Base-by-base conservation (phyloP, 2,888 invertebrate species). In the Ectropis crepuscularia region DNA sequence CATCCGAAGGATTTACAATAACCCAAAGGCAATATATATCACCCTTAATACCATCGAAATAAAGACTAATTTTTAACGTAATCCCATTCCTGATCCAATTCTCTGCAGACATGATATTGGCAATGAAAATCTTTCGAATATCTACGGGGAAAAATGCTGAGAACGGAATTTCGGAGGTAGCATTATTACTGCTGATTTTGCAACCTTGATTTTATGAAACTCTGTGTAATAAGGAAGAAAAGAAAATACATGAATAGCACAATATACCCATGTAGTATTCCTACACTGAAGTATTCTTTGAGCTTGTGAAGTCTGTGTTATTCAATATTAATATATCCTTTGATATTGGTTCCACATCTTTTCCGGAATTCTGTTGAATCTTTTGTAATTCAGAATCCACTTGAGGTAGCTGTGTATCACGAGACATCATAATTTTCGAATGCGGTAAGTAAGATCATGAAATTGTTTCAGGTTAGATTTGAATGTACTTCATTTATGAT, bases 1-100 rank as follows among this genome's bases (percentile, higher is more conserved):
- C 65, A 69, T 74, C 60, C 63, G 58, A 70, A 68, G 69, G 70
- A 72, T 70, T 71, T 70, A 68, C 68, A 68, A 68, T 65, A 65
- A 59, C 61, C 57, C 57, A 68, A 61, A 48, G 61, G 66, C 43
- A 57, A 65, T 61, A 57, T 60, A 65, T 61, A 63, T 69, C 57
- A 54, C 51, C 47, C 67, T 62, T 71, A 68, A 57, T 60, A 45
- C 59, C 57, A 54, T 62, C 36, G 61, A 63, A 47, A 67, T 67
- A 69, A 69, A 63, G 68, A 54, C 68, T 60, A 67, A 68, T 68
- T 67, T 68, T 51, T 53, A 51, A 53, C 60, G 60, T 66, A 61
- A 65, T 65, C 63, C 57, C 53, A 60, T 51, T 60, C 57, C 65
- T 66, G 65, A 63, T 65, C 68, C 54, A 63, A 69, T 67, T 68